Evolutionary conservation across 92 coral and sea anemone genomes (phyloP).

Genomic region (Palythoa grandiflora): DNA sequence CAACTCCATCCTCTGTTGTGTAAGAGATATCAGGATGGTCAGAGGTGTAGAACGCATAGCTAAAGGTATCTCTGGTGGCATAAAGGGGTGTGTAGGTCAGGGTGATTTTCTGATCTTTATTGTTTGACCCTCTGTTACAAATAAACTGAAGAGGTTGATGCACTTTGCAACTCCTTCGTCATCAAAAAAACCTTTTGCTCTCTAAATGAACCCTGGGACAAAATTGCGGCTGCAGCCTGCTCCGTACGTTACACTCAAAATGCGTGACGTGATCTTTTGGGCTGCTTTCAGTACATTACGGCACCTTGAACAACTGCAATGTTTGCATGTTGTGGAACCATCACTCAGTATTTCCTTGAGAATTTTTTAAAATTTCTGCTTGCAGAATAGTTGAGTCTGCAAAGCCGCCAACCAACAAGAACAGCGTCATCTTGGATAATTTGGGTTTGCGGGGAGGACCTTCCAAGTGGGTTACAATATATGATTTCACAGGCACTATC

Average conservation of each 20-base stretch:
- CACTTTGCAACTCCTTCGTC: neutral
- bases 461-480: neutral
- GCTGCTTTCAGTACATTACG: neutral
- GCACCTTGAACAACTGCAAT: conserved; percentile 30
- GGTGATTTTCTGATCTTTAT: neutral
- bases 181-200: neutral
- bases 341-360: conserved; percentile 7
- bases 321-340: conserved; percentile 5
- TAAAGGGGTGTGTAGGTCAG: neutral
- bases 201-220: neutral
- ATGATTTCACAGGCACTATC: too few species aligned
- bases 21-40: neutral
- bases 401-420: conserved; percentile 39
- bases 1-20: conserved; percentile 3
- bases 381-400: conserved; percentile 22
- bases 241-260: neutral
- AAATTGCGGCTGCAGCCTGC: neutral
- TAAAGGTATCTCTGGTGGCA: neutral
- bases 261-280: neutral
- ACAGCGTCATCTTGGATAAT: conserved; percentile 8
- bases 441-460: neutral
- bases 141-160: neutral
- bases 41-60: neutral
- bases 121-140: neutral
- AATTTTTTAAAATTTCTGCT: neutral